Percentiles rank a stretch among this genome's conserved stretches.
These are phyloP conservation scores for Pantherophis guttatus DNA, from an alignment of 2,113 vertebrate genomes.

Conservation along the genomic window DNA sequence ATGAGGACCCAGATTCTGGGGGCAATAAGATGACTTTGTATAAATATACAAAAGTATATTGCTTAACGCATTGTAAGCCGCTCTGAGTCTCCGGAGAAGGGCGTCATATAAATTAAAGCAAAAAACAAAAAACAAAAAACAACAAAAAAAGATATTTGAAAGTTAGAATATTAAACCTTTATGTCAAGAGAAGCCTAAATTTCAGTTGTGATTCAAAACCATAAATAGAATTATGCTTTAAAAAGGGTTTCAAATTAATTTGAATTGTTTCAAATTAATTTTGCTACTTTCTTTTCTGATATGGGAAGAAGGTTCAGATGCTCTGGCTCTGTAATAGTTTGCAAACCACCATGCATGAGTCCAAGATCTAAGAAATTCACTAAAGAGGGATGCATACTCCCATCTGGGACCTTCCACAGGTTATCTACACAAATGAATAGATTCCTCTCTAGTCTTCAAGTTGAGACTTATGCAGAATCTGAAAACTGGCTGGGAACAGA, in stretches of 20 bases:
- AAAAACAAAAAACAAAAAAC: too few relatives aligned
- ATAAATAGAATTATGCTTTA: not conserved
- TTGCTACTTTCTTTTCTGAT: not conserved
- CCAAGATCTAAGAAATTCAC: not conserved
- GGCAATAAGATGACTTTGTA: too few relatives aligned
- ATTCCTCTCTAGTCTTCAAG: not conserved
- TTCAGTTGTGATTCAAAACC: not conserved
- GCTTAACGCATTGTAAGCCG: too few relatives aligned
- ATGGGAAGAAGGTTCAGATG: not conserved
- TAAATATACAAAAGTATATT: too few relatives aligned
- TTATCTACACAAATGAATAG: not conserved
- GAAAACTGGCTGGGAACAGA: not conserved
- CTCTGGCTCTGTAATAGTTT: not conserved
- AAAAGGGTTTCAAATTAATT: not conserved
- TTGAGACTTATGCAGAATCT: not conserved
- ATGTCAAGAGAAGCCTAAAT: not conserved
- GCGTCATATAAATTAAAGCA: too few relatives aligned
- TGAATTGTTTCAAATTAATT: not conserved
- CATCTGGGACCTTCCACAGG: not conserved
- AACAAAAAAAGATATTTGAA: not conserved
- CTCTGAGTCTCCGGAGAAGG: too few relatives aligned
- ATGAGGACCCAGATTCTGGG: too few relatives aligned
- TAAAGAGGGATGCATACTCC: not conserved
- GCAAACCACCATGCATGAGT: not conserved
- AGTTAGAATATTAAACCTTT: not conserved